Conservation (phyloP, 2,888 invertebrate species). For the Nemotelus nigrinus region DNA sequence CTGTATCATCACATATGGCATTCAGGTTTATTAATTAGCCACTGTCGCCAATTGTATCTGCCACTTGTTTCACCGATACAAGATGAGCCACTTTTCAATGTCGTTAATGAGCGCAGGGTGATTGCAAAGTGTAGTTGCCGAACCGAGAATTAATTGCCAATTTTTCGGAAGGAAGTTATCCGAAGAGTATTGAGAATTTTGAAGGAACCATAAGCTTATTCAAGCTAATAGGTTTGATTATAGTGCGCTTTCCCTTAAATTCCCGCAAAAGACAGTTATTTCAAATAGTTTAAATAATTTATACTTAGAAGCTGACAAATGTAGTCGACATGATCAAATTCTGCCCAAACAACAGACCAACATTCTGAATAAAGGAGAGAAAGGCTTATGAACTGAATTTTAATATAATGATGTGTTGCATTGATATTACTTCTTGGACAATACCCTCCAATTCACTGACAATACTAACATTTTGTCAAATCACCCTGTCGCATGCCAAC, state of each 20-base stretch:
- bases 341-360: too few relatives aligned
- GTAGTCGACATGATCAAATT: too few relatives aligned
- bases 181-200: too few relatives aligned
- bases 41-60: background rate
- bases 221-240: too few relatives aligned
- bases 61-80: background rate
- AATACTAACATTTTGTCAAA: background rate
- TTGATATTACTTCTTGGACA: background rate
- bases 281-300: too few relatives aligned
- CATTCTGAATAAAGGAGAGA: too few relatives aligned
- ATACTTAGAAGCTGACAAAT: too few relatives aligned
- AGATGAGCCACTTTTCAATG: background rate
- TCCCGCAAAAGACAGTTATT: too few relatives aligned
- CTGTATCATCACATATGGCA: slow-evolving; percentile 15
- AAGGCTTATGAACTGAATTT: too few relatives aligned
- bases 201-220: too few relatives aligned
- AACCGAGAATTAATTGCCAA: background rate
- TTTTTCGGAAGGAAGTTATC: too few relatives aligned
- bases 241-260: too few relatives aligned
- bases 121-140: background rate
- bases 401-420: background rate
- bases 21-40: slow-evolving; percentile 47
- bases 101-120: background rate
- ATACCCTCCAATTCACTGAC: background rate
- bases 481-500: background rate